Conservation (phyloP, 2,797 vertebrate genomes). For the Helarctos malayanus region DNA sequence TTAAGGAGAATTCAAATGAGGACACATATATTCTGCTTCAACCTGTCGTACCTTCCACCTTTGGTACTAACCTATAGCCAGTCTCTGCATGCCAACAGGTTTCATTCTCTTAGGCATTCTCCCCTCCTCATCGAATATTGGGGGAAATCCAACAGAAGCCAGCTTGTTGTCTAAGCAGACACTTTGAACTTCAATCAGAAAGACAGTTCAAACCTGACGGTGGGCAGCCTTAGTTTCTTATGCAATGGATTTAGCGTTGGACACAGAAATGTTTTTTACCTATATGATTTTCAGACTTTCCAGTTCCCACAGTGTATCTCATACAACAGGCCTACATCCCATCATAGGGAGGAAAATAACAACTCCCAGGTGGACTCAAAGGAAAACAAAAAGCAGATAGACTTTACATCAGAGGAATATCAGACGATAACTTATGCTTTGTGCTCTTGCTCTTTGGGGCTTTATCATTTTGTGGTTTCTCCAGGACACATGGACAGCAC, state of each 20-base stretch:
- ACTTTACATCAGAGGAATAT: neutral
- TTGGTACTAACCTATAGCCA: neutral
- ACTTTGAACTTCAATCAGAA: neutral
- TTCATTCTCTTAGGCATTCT: neutral
- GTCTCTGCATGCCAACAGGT: too few relatives aligned
- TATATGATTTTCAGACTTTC: neutral
- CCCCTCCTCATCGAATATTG: neutral
- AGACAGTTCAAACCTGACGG: neutral
- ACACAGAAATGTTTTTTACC: neutral
- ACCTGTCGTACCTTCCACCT: neutral
- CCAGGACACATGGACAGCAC: neutral
- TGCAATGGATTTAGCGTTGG: neutral
- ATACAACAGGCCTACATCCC: neutral
- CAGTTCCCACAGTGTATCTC: neutral
- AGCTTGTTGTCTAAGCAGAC: neutral
- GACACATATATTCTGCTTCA: neutral
- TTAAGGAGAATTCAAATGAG: constrained; percentile 46
- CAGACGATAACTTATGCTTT: neutral
- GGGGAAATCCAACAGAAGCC: neutral
- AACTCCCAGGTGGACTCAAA: neutral
- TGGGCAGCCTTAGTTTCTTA: neutral
- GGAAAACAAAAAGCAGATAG: constrained; percentile 32
- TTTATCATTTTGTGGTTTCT: constrained; percentile 27
- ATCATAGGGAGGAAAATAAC: neutral
- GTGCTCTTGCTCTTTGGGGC: neutral